phyloP scores from a whole-genome alignment of 2,113 vertebrate species.

The Tragelaphus scriptus region DNA sequence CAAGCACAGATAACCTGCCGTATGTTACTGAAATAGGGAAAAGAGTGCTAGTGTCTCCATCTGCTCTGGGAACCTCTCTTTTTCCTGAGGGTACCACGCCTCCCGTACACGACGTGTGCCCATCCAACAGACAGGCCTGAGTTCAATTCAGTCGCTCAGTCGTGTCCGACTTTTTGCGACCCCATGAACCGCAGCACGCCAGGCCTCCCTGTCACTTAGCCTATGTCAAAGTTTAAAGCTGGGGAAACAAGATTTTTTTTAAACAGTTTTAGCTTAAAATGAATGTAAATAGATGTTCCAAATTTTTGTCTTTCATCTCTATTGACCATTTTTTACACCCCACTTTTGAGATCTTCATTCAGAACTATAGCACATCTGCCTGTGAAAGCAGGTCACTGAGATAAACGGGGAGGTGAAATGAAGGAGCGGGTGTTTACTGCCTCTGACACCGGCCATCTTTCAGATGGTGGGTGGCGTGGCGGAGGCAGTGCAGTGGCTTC shows the following conservation, averaged over 20 bases:
- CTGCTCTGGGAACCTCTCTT: not conserved
- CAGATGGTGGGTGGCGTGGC: not conserved
- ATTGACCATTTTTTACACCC: not conserved
- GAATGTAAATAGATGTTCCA: not conserved
- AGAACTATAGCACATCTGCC: not conserved
- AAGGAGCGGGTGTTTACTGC: not conserved
- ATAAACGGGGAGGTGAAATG: not conserved
- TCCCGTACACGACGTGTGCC: not conserved
- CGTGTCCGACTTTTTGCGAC: not conserved
- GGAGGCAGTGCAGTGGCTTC: not conserved
- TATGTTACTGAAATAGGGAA: not conserved
- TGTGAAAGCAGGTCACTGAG: not conserved
- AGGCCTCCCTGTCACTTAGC: not conserved
- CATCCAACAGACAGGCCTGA: not conserved
- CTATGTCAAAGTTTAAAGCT: not conserved
- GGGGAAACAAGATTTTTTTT: not conserved
- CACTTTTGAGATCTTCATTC: not conserved
- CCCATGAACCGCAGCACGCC: not conserved
- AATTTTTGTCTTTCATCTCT: not conserved
- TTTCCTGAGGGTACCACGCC: not conserved
- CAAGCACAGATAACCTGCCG: not conserved
- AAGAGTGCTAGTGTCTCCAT: not conserved
- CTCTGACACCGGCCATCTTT: not conserved
- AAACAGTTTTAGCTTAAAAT: not conserved
- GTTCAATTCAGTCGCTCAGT: not conserved